Percentiles rank a stretch among this genome's conserved stretches.
Evolutionary conservation across 2,888 invertebrate species (phyloP).

Genomic region (Chironomus riparius): DNA sequence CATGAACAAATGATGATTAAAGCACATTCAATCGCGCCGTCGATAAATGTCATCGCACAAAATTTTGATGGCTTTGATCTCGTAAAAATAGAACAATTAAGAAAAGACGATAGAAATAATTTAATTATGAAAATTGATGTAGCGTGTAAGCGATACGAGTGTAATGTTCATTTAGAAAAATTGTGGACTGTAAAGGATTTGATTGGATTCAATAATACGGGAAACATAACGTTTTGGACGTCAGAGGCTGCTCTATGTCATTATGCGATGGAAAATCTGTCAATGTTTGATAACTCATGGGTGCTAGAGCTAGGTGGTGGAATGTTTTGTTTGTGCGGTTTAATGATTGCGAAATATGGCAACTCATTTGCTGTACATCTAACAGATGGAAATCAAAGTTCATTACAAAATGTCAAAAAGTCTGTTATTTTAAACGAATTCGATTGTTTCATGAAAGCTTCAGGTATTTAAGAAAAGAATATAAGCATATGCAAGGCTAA

Average conservation of each 20-base stretch:
- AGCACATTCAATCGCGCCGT: neutral
- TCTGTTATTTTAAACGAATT: constrained; percentile 58
- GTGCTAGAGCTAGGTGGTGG: constrained; percentile 75
- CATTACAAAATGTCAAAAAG: constrained; percentile 60
- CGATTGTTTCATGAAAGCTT: constrained; percentile 28
- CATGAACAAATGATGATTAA: constrained; percentile 1
- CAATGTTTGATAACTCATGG: constrained; percentile 55
- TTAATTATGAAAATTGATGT: constrained; percentile 5
- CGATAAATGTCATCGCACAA: constrained; percentile 1
- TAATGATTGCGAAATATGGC: constrained; percentile 60
- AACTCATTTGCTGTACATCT: constrained; percentile 54
- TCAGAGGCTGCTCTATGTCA: constrained; percentile 67
- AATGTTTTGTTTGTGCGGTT: constrained; percentile 73
- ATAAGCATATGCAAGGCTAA: no score
- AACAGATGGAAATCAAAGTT: constrained; percentile 69
- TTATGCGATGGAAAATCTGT: constrained; percentile 54
- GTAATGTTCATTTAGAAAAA: constrained; percentile 16
- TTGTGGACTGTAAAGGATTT: constrained; percentile 57
- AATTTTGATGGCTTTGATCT: constrained; percentile 11
- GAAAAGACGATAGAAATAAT: constrained; percentile 12
- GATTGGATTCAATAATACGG: constrained; percentile 75
- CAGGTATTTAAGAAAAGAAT: neutral
- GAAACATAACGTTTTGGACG: constrained; percentile 72
- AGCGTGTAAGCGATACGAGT: neutral
- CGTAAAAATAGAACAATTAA: constrained; percentile 15